Base-by-base conservation (phyloP, 2,888 invertebrate genomes). In the Elgonia sp. region DNA sequence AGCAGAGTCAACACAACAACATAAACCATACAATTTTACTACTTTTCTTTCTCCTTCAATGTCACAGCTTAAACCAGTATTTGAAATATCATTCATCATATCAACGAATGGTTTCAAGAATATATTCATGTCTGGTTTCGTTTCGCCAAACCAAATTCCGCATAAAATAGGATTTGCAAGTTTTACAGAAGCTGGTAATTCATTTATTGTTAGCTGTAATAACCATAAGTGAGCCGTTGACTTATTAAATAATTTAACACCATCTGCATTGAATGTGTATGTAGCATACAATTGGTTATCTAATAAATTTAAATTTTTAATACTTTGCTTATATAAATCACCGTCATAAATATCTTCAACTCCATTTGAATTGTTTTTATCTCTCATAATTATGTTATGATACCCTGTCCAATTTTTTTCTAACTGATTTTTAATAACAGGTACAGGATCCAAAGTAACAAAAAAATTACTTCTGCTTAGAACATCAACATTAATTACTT, bases 41-140 rank as follows among this genome's bases (percentile, higher is more conserved):
- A 77, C 20, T 72, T 76, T 40, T 40, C 12, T 70, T n/a, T 86
- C 76, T 29, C 50, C 70, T n/a, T 69, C 40, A 46, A 89, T 60
- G 8, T 69, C 77, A 39, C 67, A 82, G 20, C 16, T 42, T 42
- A 89, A 57, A 73, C 87, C 89, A 12, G 14, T 39, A 18, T 73
- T 75, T 4, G 86, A 84, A 50, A 89, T 29, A 67, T 42, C 16
- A 80, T 89, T 82, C 76, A 86, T 87, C n/a, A 73, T 60, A 40
- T 84, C 62, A 39, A 87, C 89, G n/a, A 89, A 89, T 1, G 85
- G 88, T 62, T 46, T 42, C 12, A 88, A 57, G 84, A 87, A 84
- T 20, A 86, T 80, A 65, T 89, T 81, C 81, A 75, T 60, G 16
- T 76, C 53, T n/a, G 76, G 63, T 53, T 63, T 76, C 5, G 29